Percentiles rank a stretch among this genome's conserved stretches.
Evolutionary conservation across 2,888 invertebrate species (phyloP).

Genomic region (Dysmachus trigonus): DNA sequence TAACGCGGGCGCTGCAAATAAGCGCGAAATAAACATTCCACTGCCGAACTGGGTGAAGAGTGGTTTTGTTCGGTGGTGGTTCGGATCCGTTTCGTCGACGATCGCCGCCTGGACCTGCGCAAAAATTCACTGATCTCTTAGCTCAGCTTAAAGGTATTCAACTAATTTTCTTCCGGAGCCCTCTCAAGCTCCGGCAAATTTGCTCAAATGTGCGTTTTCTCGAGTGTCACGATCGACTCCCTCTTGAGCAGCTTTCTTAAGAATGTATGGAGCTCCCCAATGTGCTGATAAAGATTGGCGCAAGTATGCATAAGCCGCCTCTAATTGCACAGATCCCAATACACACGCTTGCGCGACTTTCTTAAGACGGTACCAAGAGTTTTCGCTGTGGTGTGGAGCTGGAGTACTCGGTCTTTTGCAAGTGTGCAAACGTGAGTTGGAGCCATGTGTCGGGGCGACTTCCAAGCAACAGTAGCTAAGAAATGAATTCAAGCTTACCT

Average conservation of each 20-base stretch:
- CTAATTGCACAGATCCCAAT: not conserved
- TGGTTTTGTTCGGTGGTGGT: not conserved
- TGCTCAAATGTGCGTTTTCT: slow-evolving; percentile 13
- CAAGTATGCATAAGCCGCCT: not conserved
- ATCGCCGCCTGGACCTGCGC: not conserved
- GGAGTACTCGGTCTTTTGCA: not conserved
- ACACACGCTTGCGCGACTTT: not conserved
- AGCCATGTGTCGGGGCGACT: not conserved
- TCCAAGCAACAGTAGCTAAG: not conserved
- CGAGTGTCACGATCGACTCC: not conserved
- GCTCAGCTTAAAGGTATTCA: slow-evolving; percentile 11
- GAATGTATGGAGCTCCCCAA: not conserved
- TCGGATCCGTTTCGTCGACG: not conserved
- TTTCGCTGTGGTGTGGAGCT: not conserved
- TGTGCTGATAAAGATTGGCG: not conserved
- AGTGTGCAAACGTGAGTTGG: not conserved
- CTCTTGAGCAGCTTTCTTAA: not conserved
- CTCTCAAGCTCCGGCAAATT: not conserved
- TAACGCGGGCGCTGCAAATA: slow-evolving; percentile 26
- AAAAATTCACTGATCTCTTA: slow-evolving; percentile 9
- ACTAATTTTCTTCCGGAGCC: slow-evolving; percentile 1
- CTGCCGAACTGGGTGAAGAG: slow-evolving; percentile 25
- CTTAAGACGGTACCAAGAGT: not conserved
- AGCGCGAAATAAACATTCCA: slow-evolving; percentile 36
- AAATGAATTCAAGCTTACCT: not conserved